These are phyloP conservation scores for Xenotilapia leptura DNA, from an alignment of 2,113 vertebrate species.

Conservation along the genomic window DNA sequence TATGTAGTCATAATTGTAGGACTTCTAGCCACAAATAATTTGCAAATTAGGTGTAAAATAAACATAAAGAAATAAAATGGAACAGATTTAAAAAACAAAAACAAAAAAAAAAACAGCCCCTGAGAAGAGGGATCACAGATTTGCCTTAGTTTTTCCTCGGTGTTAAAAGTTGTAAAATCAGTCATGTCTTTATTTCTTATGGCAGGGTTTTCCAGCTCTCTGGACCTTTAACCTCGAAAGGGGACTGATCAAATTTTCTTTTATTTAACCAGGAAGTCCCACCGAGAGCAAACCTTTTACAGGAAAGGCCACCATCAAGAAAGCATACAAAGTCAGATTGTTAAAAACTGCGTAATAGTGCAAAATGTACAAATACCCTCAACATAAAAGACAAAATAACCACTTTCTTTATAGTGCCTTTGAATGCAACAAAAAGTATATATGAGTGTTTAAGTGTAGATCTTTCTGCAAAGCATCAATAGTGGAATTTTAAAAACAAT, in stretches of 20 bases:
- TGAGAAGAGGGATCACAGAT: neutral
- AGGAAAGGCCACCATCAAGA: neutral
- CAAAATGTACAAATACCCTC: neutral
- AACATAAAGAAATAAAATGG: neutral
- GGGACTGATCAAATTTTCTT: neutral
- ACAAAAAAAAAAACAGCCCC: neutral
- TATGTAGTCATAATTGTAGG: neutral
- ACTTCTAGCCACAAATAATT: neutral
- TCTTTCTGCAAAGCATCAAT: neutral
- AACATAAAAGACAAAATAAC: neutral
- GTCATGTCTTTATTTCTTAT: neutral
- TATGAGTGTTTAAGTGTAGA: neutral
- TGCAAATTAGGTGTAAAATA: neutral
- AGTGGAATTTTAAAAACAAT: neutral
- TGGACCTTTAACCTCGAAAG: neutral
- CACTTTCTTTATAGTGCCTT: neutral
- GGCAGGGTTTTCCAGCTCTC: neutral
- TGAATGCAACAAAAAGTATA: neutral
- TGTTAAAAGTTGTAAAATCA: neutral
- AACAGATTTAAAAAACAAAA: neutral
- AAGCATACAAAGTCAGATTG: neutral
- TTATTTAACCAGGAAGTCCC: neutral
- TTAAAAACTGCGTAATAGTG: neutral
- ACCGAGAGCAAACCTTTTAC: neutral
- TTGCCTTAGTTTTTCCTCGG: fast-evolving